Evolutionary conservation across 2,888 invertebrate genomes (phyloP).

Genomic region (Rhaphigaster nebulosa): DNA sequence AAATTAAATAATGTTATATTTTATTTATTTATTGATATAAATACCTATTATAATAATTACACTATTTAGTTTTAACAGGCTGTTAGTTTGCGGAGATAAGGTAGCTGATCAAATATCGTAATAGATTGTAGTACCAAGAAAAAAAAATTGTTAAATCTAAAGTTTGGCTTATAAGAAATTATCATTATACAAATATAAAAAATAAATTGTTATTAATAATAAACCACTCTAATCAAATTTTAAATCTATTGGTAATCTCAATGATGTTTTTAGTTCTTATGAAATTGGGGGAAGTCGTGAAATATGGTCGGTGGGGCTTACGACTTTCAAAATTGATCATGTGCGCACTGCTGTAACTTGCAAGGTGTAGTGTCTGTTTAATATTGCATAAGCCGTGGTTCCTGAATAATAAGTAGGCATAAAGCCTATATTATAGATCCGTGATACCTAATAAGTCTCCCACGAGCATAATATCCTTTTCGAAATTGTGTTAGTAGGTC

Average conservation of each 20-base stretch:
- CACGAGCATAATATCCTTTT: not conserved
- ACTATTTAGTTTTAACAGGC: too few relatives aligned
- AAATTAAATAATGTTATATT: too few relatives aligned
- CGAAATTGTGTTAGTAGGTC: not conserved
- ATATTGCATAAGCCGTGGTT: slow-evolving; percentile 8
- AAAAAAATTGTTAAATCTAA: too few relatives aligned
- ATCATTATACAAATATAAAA: too few relatives aligned
- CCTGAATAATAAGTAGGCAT: slow-evolving; percentile 14
- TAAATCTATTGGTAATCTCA: not conserved
- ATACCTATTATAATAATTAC: too few relatives aligned
- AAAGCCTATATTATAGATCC: slow-evolving; percentile 11
- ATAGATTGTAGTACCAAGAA: too few relatives aligned
- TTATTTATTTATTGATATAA: too few relatives aligned
- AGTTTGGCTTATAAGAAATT: too few relatives aligned
- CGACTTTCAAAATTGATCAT: slow-evolving; percentile 6
- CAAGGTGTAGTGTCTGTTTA: slow-evolving; percentile 17
- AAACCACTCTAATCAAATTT: too few relatives aligned
- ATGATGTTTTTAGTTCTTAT: not conserved
- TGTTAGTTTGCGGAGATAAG: too few relatives aligned
- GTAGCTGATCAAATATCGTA: too few relatives aligned
- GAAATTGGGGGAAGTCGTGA: not conserved
- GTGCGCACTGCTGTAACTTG: slow-evolving; percentile 17
- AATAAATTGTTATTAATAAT: too few relatives aligned
- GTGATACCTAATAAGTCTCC: not conserved
- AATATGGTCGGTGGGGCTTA: slow-evolving; percentile 1